Evolutionary conservation across 2,888 invertebrate genomes (phyloP), one percentile per base, ranked within the genome.

Genomic region (Drosophila atripex): DNA sequence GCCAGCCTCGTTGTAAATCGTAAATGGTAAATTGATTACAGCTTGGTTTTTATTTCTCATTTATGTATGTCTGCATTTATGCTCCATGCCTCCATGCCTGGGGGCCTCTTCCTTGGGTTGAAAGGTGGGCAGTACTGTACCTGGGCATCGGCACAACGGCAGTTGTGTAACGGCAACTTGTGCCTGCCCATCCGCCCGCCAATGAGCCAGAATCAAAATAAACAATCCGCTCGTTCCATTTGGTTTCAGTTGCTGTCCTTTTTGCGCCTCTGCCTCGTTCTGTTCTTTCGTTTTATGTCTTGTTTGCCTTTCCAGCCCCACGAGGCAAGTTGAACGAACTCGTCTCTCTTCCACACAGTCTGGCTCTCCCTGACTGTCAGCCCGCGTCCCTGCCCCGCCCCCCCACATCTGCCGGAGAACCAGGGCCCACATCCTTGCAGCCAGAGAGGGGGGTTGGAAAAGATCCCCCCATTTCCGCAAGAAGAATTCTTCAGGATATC

Each of bases 21-120:
- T 60, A 60, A 57, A 60, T 57, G 58, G 63, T 61, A 61, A 64
- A 64, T 64, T 64, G 63, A 64, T 63, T 63, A 64, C 51, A 64
- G 39, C 56, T 78, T 71, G 80, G 68, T 49, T 56, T 70, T 49
- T 55, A 56, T 51, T 56, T 58, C 45, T 49, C 51, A 23, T 55
- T 45, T 56, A 56, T 66, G 63, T 56, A 56, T 66, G 63, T 60
- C 50, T 35, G 46, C 25, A 7, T 50, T 32, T 32, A 25, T n/a
- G 11, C 1, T 47, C 12, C n/a, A 35, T 35, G 14, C 35, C n/a
- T 32, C n/a, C n/a, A n/a, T n/a, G n/a, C n/a, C 14, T 14, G 35
- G 28, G 35, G n/a, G n/a, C 35, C 56, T 39, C 23, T 45, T 23
- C 23, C 23, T 28, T 28, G 47, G 63, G 21, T 49, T 21, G 45